A percentile compares a stretch with the other conserved stretches of the same genome.
phyloP scores from a whole-genome alignment of 2,888 invertebrate species.

The Theretra japonica region DNA sequence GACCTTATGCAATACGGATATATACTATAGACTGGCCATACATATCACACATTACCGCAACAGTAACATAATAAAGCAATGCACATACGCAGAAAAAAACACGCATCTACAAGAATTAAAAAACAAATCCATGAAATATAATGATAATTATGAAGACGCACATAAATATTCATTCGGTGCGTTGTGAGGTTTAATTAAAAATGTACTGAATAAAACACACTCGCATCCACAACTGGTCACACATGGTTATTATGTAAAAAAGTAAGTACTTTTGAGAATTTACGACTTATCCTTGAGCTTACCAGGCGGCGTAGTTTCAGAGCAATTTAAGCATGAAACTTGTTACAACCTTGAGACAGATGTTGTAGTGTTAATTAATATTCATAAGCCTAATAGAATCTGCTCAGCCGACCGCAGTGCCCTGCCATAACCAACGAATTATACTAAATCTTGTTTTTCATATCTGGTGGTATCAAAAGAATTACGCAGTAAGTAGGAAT shows the following conservation, averaged over 20 bases:
- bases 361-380: slow-evolving; percentile 1
- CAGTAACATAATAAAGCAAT: neutral
- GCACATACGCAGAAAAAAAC: neutral
- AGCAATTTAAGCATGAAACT: neutral
- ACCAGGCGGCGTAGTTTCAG: neutral
- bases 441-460: slow-evolving; percentile 7
- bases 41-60: neutral
- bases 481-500: neutral
- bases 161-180: slow-evolving; percentile 10
- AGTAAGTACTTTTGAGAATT: neutral
- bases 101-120: neutral
- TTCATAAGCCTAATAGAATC: slow-evolving; percentile 18
- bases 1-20: slow-evolving; percentile 22
- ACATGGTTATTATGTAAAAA: neutral
- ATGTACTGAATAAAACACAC: neutral
- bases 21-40: neutral
- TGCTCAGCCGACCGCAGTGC: neutral
- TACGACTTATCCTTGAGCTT: neutral
- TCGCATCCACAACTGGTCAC: neutral
- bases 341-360: slow-evolving; percentile 11
- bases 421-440: neutral
- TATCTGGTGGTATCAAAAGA: neutral
- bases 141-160: neutral
- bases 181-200: slow-evolving; percentile 10
- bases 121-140: slow-evolving; percentile 5